phyloP scores from a whole-genome alignment of 2,797 vertebrate species.

The Momotus momota region DNA sequence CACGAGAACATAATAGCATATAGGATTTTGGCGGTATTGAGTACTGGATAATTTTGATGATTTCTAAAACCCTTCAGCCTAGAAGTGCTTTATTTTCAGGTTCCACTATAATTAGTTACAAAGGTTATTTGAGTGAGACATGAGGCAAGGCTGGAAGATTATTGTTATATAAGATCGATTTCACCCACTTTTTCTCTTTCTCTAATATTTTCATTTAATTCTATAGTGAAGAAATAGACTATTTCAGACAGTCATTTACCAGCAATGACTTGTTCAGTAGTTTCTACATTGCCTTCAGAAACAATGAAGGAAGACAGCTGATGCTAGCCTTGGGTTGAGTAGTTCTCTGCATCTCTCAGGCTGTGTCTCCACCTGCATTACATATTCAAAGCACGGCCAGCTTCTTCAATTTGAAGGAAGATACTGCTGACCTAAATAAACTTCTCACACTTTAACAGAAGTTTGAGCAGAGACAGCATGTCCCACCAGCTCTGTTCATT shows the following conservation, averaged over 20 bases:
- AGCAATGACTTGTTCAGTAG: slow-evolving; percentile 9
- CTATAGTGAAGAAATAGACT: slow-evolving; percentile 24
- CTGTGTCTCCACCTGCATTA: not conserved
- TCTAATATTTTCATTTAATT: slow-evolving; percentile 63
- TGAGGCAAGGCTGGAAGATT: slow-evolving; percentile 44
- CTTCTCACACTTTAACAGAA: not conserved
- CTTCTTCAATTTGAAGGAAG: slow-evolving; percentile 5
- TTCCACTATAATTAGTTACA: slow-evolving; percentile 61
- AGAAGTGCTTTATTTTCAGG: slow-evolving; percentile 64
- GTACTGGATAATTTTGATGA: slow-evolving; percentile 62
- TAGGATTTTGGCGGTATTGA: slow-evolving; percentile 64
- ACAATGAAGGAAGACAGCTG: not conserved
- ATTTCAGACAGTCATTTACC: slow-evolving; percentile 40
- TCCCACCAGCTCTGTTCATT: not conserved
- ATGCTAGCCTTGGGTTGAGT: not conserved
- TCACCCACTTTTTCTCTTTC: slow-evolving; percentile 38
- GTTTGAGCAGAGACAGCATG: not conserved
- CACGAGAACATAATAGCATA: slow-evolving; percentile 45
- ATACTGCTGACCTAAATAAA: slow-evolving; percentile 35
- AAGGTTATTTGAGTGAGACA: slow-evolving; percentile 61
- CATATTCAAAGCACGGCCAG: not conserved
- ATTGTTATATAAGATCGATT: slow-evolving; percentile 72
- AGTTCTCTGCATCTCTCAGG: not conserved
- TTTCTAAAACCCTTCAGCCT: slow-evolving; percentile 57
- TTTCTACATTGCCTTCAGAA: not conserved